A percentile compares a stretch with the other conserved stretches of the same genome.
Evolutionary conservation across 2,797 vertebrate species (phyloP).

Genomic region (Spinus olivaceus): DNA sequence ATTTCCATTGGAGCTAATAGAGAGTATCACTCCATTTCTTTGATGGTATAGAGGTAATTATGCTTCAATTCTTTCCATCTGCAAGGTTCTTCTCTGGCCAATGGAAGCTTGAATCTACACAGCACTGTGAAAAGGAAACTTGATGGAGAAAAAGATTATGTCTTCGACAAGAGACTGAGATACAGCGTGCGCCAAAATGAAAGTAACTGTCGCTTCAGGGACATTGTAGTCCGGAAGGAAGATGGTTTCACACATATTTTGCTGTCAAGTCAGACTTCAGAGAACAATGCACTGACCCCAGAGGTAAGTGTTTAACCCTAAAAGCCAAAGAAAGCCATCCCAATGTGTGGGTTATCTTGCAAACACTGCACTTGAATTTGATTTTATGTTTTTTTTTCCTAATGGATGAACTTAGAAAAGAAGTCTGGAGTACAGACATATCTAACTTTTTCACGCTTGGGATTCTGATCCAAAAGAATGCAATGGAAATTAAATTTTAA

Average conservation of each 20-base stretch:
- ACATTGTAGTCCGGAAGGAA: conserved; percentile 97
- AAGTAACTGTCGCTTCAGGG: conserved; percentile 92
- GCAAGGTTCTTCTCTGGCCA: conserved; percentile 84
- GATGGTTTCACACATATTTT: conserved; percentile 97
- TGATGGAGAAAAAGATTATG: conserved; percentile 88
- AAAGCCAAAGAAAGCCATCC: not conserved
- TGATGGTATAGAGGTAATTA: not conserved
- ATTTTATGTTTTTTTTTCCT: not conserved
- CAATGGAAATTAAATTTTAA: not conserved
- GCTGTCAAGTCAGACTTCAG: conserved; percentile 95
- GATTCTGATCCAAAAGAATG: not conserved
- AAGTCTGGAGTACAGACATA: not conserved
- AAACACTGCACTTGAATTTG: not conserved
- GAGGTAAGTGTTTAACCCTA: conserved; percentile 83
- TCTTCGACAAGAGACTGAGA: conserved; percentile 95
- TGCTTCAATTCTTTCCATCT: conserved; percentile 51
- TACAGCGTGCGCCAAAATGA: conserved; percentile 97
- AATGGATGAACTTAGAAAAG: not conserved
- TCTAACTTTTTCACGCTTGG: not conserved
- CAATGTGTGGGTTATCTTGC: not conserved
- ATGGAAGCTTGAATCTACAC: conserved; percentile 86
- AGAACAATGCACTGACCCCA: conserved; percentile 95
- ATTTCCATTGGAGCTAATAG: not conserved
- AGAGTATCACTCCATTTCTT: not conserved
- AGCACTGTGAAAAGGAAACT: conserved; percentile 92